Evolutionary conservation across 2,113 vertebrate species (phyloP).

Genomic region (Scomber scombrus): DNA sequence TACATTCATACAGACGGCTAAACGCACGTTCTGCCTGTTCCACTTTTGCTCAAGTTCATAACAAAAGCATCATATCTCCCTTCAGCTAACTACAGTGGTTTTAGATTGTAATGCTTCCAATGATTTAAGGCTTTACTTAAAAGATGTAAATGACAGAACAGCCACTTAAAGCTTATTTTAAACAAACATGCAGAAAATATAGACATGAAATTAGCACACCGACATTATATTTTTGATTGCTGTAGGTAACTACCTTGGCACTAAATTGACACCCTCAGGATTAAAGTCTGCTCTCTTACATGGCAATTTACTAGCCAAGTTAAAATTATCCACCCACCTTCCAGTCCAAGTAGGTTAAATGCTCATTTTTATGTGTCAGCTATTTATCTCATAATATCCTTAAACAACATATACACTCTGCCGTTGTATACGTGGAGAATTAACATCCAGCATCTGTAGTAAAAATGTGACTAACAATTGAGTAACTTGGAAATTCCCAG

Average conservation of each 20-base stretch:
- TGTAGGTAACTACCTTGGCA: not conserved
- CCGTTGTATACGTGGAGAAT: not conserved
- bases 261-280: not conserved
- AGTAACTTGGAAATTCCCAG: constrained; percentile 47
- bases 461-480: constrained; percentile 34
- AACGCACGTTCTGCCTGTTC: not conserved
- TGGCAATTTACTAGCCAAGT: constrained; percentile 2
- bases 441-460: constrained; percentile 30
- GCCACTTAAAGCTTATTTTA: not conserved
- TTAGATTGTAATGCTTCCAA: not conserved
- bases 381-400: not conserved
- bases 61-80: not conserved
- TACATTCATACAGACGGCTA: not conserved
- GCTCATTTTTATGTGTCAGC: constrained; percentile 3
- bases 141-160: not conserved
- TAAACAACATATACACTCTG: not conserved
- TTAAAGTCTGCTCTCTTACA: not conserved
- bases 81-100: not conserved
- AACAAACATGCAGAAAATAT: too few species aligned
- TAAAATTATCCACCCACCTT: not conserved
- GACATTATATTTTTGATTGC: not conserved
- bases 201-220: too few species aligned
- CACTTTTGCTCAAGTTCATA: not conserved
- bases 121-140: not conserved
- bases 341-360: not conserved